Percentiles rank a stretch among this genome's conserved stretches.
Conservation (phyloP, 1,140 invertebrate genomes). For the Heliothis virescens region DNA sequence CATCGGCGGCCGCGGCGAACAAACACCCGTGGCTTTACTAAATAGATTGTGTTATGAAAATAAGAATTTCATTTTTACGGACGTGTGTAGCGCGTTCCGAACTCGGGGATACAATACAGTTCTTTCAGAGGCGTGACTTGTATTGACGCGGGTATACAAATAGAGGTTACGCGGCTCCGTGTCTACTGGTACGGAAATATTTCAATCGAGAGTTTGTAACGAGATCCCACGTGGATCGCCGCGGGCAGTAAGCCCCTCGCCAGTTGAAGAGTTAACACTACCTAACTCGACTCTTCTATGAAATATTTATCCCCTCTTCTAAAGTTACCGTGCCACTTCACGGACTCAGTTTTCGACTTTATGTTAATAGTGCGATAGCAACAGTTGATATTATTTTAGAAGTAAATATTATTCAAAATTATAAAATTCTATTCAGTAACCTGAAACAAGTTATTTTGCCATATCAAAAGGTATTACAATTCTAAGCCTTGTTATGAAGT, state of each 20-base stretch:
- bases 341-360: background rate
- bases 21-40: conserved; percentile 19
- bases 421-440: background rate
- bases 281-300: conserved; percentile 29
- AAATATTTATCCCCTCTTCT: conserved; percentile 19
- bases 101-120: conserved; percentile 25
- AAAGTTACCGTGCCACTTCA: background rate
- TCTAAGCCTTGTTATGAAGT: conserved; percentile 22
- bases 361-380: background rate
- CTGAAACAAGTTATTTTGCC: background rate
- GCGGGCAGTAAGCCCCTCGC: conserved; percentile 34
- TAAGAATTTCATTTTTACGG: conserved; percentile 45
- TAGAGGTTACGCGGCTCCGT: conserved; percentile 51
- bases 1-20: conserved; percentile 31
- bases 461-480: background rate
- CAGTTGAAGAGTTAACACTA: conserved; percentile 39
- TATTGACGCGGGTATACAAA: conserved; percentile 60
- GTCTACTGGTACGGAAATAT: conserved; percentile 60
- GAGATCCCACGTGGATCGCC: conserved; percentile 56
- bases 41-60: conserved; percentile 43
- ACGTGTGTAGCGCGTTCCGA: background rate
- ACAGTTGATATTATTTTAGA: background rate
- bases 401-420: background rate
- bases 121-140: conserved; percentile 51
- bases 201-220: conserved; percentile 60